Percentiles rank a stretch among this genome's conserved stretches.
Evolutionary conservation across 2,113 vertebrate genomes (phyloP).

Genomic region (Barnardius zonarius): DNA sequence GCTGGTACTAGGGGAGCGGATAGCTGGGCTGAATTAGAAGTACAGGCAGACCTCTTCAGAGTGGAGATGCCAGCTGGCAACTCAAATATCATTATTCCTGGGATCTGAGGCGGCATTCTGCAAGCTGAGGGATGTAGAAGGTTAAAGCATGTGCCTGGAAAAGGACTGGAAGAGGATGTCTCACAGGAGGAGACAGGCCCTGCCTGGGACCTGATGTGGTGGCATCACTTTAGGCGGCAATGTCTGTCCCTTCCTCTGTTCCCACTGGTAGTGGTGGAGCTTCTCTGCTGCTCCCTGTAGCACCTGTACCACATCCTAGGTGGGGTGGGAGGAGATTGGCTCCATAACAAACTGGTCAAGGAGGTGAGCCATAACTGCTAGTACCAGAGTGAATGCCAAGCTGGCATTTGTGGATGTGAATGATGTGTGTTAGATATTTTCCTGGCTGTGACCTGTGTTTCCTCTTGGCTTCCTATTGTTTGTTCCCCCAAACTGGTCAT

Average conservation of each 20-base stretch:
- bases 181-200: fast-evolving
- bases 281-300: neutral
- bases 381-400: fast-evolving
- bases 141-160: neutral
- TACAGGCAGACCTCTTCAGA: neutral
- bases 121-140: neutral
- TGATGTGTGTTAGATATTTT: neutral
- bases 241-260: neutral
- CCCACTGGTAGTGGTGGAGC: fast-evolving
- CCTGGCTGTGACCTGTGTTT: neutral
- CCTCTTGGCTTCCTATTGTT: neutral
- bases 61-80: neutral
- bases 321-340: fast-evolving
- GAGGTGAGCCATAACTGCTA: neutral
- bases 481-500: neutral
- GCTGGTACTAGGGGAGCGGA: neutral
- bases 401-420: neutral
- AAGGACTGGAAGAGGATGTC: neutral
- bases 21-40: neutral
- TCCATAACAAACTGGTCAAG: fast-evolving
- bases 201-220: neutral
- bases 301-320: fast-evolving
- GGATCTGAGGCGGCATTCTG: neutral
- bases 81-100: neutral
- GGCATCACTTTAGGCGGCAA: fast-evolving